phyloP scores from a whole-genome alignment of 2,888 invertebrate species.

The Diarsia dahlii region DNA sequence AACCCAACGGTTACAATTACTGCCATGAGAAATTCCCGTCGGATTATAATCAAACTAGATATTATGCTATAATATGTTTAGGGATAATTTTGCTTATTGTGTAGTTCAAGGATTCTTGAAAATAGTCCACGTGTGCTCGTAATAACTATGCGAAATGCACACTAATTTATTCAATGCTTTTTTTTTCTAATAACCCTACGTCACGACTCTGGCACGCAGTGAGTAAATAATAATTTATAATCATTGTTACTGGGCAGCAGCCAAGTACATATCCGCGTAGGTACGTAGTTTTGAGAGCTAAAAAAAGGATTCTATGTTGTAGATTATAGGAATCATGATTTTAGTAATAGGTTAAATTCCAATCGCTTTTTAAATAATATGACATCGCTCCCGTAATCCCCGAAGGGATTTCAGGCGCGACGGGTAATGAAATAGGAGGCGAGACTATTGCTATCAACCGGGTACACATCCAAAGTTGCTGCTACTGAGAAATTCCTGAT shows the following conservation, averaged over 20 bases:
- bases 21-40: neutral
- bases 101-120: neutral
- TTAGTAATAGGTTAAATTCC: constrained; percentile 66
- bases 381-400: no score
- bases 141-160: neutral
- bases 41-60: neutral
- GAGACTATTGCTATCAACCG: no score
- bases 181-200: constrained; percentile 25
- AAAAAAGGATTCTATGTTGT: constrained; percentile 41
- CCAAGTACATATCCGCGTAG: constrained; percentile 68
- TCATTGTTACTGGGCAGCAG: constrained; percentile 76
- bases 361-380: constrained; percentile 48
- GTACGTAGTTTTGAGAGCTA: constrained; percentile 58
- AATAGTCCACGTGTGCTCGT: neutral
- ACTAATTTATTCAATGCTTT: neutral
- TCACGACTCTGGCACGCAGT: constrained; percentile 68
- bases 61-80: neutral
- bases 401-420: no score
- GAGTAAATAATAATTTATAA: constrained; percentile 71
- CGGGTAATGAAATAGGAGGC: no score
- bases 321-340: constrained; percentile 36
- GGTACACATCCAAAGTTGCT: no score
- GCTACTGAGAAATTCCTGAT: no score
- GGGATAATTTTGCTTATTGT: neutral
- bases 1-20: neutral